A percentile compares a stretch with the other conserved stretches of the same genome.
phyloP scores from a whole-genome alignment of 2,797 vertebrate species.

The Coendou prehensilis region DNA sequence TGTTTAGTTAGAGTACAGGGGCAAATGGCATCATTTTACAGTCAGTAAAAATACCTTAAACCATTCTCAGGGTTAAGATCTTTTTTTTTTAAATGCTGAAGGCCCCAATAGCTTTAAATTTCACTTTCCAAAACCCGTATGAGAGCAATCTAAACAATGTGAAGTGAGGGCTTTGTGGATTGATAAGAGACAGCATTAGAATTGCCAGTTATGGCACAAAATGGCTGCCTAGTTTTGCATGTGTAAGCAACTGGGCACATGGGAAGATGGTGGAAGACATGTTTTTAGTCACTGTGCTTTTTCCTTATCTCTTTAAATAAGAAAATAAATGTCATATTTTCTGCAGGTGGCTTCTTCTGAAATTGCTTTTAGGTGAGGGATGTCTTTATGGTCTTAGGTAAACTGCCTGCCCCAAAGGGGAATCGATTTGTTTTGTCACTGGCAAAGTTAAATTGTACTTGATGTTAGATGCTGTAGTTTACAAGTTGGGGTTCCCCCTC shows the following conservation, averaged over 20 bases:
- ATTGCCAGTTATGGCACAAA: background rate
- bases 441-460: conserved; percentile 72
- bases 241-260: background rate
- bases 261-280: background rate
- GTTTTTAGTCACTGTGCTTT: background rate
- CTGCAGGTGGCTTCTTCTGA: conserved; percentile 80
- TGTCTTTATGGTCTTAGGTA: conserved; percentile 65
- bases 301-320: conserved; percentile 78
- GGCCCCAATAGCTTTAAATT: conserved; percentile 76
- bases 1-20: background rate
- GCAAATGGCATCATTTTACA: conserved; percentile 14
- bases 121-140: conserved; percentile 76
- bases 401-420: conserved; percentile 52
- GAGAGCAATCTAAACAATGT: conserved; percentile 66
- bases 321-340: conserved; percentile 86
- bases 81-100: conserved; percentile 52
- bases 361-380: conserved; percentile 73
- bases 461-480: conserved; percentile 67
- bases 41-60: background rate
- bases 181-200: background rate
- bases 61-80: conserved; percentile 70
- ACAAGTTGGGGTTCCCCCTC: conserved; percentile 88
- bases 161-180: conserved; percentile 78
- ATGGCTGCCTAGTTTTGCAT: background rate
- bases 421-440: conserved; percentile 73